phyloP scores from a whole-genome alignment of 2,888 invertebrate genomes.

The Cyaniris semiargus region DNA sequence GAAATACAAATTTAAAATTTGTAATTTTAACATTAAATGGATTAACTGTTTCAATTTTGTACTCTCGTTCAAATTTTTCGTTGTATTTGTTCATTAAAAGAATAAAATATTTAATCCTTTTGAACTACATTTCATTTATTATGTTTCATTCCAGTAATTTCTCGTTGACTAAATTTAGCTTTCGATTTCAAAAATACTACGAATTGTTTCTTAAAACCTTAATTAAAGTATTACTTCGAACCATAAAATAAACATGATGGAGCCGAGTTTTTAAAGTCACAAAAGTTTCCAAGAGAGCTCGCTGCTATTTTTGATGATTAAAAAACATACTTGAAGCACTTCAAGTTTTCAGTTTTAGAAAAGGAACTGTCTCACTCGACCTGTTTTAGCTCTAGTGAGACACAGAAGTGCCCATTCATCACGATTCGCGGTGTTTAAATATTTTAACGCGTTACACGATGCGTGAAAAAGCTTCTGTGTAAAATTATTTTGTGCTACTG shows the following conservation, averaged over 20 bases:
- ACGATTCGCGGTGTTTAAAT: conserved; percentile 16
- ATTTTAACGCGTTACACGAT: conserved; percentile 18
- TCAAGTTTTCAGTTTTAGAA: conserved; percentile 17
- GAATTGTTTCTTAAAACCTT: neutral
- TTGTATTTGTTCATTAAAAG: neutral
- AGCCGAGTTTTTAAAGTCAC: neutral
- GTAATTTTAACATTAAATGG: neutral
- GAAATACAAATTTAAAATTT: neutral
- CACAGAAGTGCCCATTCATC: conserved; percentile 24
- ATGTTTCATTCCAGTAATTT: neutral
- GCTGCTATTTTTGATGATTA: conserved; percentile 24
- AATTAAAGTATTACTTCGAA: neutral
- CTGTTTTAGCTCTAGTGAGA: conserved; percentile 25
- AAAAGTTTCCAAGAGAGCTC: neutral
- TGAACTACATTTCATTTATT: neutral
- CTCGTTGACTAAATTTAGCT: neutral
- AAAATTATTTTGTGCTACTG: neutral
- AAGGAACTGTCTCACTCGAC: conserved; percentile 24
- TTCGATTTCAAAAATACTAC: neutral
- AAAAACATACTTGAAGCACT: conserved; percentile 16
- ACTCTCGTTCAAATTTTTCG: neutral
- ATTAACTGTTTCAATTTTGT: neutral
- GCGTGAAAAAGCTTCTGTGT: neutral
- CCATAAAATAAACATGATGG: neutral
- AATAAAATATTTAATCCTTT: neutral